Evolutionary conservation across 1,140 invertebrate species (phyloP).

Genomic region (Halesus radiatus): DNA sequence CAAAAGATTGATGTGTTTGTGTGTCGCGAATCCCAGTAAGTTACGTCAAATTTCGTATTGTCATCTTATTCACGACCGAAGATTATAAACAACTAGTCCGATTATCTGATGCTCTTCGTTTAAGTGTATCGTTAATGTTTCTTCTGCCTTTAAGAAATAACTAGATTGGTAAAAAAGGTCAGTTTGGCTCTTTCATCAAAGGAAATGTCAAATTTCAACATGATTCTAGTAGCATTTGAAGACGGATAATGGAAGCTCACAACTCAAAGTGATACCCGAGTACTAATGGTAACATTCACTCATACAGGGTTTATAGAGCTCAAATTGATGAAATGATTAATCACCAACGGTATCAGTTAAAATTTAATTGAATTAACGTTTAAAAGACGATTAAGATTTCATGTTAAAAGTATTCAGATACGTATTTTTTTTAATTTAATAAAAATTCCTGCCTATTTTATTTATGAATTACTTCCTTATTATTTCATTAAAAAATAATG

Average conservation of each 20-base stretch:
- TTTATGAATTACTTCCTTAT: too few relatives aligned
- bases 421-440: too few relatives aligned
- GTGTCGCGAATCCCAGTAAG: too few relatives aligned
- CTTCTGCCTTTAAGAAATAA: constrained; percentile 49
- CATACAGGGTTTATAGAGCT: not conserved
- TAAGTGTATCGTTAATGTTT: constrained; percentile 50
- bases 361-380: too few relatives aligned
- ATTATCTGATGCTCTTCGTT: constrained; percentile 35
- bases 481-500: too few relatives aligned
- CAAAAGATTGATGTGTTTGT: too few relatives aligned
- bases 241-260: constrained; percentile 38
- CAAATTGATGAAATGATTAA: too few relatives aligned
- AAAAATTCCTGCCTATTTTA: too few relatives aligned
- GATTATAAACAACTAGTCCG: constrained; percentile 11
- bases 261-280: not conserved
- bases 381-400: too few relatives aligned
- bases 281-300: not conserved
- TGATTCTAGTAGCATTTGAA: constrained; percentile 54
- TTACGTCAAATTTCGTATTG: not conserved
- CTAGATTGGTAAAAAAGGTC: constrained; percentile 53
- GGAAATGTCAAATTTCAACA: constrained; percentile 56
- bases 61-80: not conserved
- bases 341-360: too few relatives aligned
- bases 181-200: constrained; percentile 46
- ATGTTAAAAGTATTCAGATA: too few relatives aligned